Evolutionary conservation across 2,797 vertebrate species (phyloP).

Genomic region (Diceros bicornis): DNA sequence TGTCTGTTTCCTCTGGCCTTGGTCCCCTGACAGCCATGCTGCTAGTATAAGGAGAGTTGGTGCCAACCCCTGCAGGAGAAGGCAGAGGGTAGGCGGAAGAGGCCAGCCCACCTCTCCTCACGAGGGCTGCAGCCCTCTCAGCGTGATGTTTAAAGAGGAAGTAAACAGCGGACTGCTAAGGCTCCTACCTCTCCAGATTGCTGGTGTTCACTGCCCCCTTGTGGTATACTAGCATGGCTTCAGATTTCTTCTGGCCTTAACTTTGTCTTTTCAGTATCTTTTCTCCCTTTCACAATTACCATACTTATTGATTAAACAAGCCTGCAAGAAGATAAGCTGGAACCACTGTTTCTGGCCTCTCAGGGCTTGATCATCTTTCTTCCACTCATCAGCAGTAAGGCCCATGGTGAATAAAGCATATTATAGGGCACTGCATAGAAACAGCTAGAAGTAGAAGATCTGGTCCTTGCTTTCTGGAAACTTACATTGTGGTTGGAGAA

Average conservation of each 20-base stretch:
- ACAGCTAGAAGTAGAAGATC: neutral
- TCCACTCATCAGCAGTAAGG: neutral
- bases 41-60: neutral
- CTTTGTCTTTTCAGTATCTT: neutral
- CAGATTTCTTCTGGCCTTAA: neutral
- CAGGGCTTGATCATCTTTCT: neutral
- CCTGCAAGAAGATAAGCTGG: neutral
- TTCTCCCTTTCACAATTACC: neutral
- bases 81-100: neutral
- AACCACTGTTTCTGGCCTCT: neutral
- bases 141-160: neutral
- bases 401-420: neutral
- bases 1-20: neutral
- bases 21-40: neutral
- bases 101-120: neutral
- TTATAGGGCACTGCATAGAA: neutral
- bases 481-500: neutral
- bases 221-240: slow-evolving; percentile 44
- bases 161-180: neutral
- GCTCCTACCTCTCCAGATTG: neutral
- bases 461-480: neutral
- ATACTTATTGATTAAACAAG: neutral
- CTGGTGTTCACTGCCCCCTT: slow-evolving; percentile 62
- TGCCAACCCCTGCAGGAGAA: neutral
- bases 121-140: neutral